Conservation (phyloP, 2,113 vertebrate genomes). For the Cyphotilapia sp. region DNA sequence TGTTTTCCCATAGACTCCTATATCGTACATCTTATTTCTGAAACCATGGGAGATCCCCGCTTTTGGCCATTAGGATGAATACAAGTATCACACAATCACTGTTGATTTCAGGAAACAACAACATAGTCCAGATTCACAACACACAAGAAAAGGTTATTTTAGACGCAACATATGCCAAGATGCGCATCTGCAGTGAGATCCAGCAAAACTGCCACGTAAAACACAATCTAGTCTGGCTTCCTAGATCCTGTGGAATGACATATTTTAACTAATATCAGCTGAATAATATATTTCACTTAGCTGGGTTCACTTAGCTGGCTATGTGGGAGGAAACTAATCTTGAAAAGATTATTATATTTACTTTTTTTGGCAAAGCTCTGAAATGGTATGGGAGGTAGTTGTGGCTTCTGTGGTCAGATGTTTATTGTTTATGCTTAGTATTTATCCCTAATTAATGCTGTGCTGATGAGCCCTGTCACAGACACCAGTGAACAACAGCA, state of each 20-base stretch:
- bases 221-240: slow-evolving; percentile 43
- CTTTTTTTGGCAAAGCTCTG: slow-evolving; percentile 57
- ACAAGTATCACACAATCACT: not conserved
- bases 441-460: slow-evolving; percentile 74
- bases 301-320: slow-evolving; percentile 1
- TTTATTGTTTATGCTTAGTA: slow-evolving; percentile 73
- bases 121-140: slow-evolving; percentile 43
- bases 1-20: not conserved
- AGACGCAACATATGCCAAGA: slow-evolving; percentile 73
- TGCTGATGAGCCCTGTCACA: slow-evolving; percentile 66
- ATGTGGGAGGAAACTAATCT: slow-evolving; percentile 58
- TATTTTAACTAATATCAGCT: slow-evolving; percentile 55
- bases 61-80: not conserved
- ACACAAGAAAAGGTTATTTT: slow-evolving; percentile 60
- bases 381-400: slow-evolving; percentile 50
- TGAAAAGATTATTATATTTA: slow-evolving; percentile 72
- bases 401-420: slow-evolving; percentile 68
- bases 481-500: slow-evolving; percentile 46
- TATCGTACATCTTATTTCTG: not conserved
- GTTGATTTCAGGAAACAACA: not conserved
- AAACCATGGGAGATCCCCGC: not conserved
- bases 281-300: slow-evolving; percentile 47
- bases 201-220: slow-evolving; percentile 66
- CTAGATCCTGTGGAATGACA: slow-evolving; percentile 65
- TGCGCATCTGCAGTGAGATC: slow-evolving; percentile 75